A percentile compares a stretch with the other conserved stretches of the same genome.
phyloP scores from a whole-genome alignment of 2,888 invertebrate species.

The Polyploca ridens region DNA sequence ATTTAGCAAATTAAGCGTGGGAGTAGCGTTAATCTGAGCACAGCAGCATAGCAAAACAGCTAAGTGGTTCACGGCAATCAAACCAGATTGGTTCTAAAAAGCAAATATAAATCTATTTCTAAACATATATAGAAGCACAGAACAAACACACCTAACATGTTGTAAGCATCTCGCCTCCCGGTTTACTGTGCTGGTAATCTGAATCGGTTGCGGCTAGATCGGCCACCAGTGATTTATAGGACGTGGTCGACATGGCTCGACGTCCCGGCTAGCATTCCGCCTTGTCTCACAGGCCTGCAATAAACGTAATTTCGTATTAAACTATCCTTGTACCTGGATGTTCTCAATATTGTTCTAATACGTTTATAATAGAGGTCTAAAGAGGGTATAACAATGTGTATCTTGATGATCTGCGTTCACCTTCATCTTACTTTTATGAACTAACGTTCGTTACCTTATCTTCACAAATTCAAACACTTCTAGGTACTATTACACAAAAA shows the following conservation, averaged over 20 bases:
- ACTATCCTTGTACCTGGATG: conserved; percentile 37
- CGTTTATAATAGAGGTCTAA: conserved; percentile 34
- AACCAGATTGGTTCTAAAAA: neutral
- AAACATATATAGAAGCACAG: conserved; percentile 11
- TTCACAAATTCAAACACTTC: too few relatives aligned
- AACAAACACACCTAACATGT: conserved; percentile 37
- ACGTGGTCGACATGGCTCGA: conserved; percentile 56
- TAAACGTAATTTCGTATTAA: conserved; percentile 72
- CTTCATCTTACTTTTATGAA: neutral
- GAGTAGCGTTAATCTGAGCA: too few relatives aligned
- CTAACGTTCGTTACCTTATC: too few relatives aligned
- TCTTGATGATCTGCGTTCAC: neutral
- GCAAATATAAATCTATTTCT: neutral
- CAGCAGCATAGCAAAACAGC: neutral
- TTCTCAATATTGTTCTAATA: conserved; percentile 38
- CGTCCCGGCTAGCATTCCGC: conserved; percentile 55
- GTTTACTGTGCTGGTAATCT: conserved; percentile 67
- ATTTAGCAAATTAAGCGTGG: too few relatives aligned
- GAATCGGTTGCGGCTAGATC: conserved; percentile 68
- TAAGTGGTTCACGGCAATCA: neutral
- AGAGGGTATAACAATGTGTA: conserved; percentile 7
- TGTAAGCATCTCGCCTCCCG: conserved; percentile 43
- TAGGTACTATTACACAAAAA: too few relatives aligned
- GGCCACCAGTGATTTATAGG: conserved; percentile 73
- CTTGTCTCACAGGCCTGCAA: conserved; percentile 62